A percentile compares a stretch with the other conserved stretches of the same genome.
phyloP scores from a whole-genome alignment of 2,113 vertebrate species.

The Hyla sarda region DNA sequence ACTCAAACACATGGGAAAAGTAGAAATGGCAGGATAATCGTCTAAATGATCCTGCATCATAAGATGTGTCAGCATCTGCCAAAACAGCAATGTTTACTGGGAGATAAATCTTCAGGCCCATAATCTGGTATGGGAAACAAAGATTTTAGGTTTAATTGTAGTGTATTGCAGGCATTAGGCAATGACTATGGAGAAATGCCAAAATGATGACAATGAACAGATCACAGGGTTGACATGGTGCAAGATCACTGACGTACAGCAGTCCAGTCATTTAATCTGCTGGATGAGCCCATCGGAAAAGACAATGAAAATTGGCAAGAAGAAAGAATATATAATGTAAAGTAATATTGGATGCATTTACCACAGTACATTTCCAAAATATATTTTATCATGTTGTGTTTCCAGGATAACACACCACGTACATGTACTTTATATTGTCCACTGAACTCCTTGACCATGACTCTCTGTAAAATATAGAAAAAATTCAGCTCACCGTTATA shows the following conservation, averaged over 20 bases:
- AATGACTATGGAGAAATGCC: background rate
- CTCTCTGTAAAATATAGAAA: background rate
- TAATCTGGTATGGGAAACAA: conserved; percentile 47
- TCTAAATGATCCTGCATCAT: conserved; percentile 39
- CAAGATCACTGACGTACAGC: conserved; percentile 23
- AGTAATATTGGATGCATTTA: background rate
- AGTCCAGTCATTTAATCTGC: conserved; percentile 23
- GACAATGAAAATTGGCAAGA: background rate
- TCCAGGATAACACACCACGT: too few species aligned
- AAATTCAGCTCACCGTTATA: too few species aligned
- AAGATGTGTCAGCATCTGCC: conserved; percentile 46
- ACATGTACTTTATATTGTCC: background rate
- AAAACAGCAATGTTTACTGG: conserved; percentile 39
- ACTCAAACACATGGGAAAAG: conserved; percentile 41
- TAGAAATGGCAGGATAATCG: conserved; percentile 31
- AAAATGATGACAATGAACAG: conserved; percentile 27
- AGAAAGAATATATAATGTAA: background rate
- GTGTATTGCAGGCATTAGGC: conserved; percentile 5
- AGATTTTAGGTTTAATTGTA: conserved; percentile 10
- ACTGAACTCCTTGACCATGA: background rate
- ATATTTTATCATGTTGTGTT: background rate
- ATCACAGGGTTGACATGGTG: background rate
- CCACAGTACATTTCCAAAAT: background rate
- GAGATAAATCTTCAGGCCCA: conserved; percentile 23
- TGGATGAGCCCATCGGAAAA: background rate